Evolutionary conservation across 2,888 invertebrate genomes (phyloP).

Genomic region (Liodrosophila aerea): DNA sequence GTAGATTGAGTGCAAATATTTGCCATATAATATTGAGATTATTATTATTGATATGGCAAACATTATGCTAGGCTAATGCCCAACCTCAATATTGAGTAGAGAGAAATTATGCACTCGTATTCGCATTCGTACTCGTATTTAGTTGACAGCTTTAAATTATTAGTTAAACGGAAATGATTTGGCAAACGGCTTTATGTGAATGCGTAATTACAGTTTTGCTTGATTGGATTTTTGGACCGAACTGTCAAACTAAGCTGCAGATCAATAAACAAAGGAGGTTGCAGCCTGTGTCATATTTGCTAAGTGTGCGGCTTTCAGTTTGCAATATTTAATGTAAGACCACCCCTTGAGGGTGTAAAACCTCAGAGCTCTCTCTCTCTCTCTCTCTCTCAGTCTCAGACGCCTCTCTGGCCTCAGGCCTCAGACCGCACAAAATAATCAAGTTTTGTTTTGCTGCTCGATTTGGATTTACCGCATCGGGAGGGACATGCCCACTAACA

Average conservation of each 20-base stretch:
- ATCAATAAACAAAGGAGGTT: conserved; percentile 32
- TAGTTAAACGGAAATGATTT: conserved; percentile 6
- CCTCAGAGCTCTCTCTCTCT: too few relatives aligned
- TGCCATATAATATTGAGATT: too few relatives aligned
- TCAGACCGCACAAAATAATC: conserved; percentile 80
- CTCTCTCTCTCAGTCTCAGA: too few relatives aligned
- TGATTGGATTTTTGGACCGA: conserved; percentile 36
- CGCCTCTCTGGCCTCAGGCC: conserved; percentile 31
- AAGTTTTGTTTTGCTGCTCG: conserved; percentile 81
- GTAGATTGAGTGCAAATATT: too few relatives aligned
- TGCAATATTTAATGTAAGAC: conserved; percentile 60
- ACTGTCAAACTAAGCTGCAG: conserved; percentile 20
- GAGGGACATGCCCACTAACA: conserved; percentile 71
- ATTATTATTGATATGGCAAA: too few relatives aligned
- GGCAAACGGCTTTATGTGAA: conserved; percentile 16
- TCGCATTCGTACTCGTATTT: too few relatives aligned
- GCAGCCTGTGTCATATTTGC: conserved; percentile 62
- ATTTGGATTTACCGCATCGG: conserved; percentile 79
- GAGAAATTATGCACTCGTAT: too few relatives aligned
- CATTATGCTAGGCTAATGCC: too few relatives aligned
- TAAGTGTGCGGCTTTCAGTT: conserved; percentile 59
- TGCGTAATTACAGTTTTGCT: conserved; percentile 29
- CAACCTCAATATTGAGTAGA: too few relatives aligned
- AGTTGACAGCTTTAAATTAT: conserved; percentile 6
- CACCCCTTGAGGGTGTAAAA: conserved; percentile 24